phyloP scores from a whole-genome alignment of 2,888 invertebrate species.

The Zeuzera pyrina region DNA sequence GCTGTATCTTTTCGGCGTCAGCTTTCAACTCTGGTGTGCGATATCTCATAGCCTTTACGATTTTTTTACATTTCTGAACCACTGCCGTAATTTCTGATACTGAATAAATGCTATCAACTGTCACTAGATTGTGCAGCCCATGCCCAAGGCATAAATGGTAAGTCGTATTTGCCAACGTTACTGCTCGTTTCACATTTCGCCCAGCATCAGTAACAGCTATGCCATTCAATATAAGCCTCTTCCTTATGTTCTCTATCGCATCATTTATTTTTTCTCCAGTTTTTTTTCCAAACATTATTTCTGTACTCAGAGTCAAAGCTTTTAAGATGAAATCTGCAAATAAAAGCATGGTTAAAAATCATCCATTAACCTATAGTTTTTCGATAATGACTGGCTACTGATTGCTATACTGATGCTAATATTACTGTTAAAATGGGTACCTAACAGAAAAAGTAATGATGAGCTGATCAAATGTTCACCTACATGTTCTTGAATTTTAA shows the following conservation, averaged over 20 bases:
- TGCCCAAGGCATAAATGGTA: constrained; percentile 7
- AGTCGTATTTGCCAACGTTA: neutral
- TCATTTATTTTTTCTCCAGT: neutral
- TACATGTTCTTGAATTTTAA: too few species aligned
- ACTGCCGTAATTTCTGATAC: constrained; percentile 1
- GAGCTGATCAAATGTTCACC: too few species aligned
- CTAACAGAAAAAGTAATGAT: too few species aligned
- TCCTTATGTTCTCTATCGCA: neutral
- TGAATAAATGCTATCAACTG: constrained; percentile 5
- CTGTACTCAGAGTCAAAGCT: neutral
- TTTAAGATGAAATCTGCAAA: constrained; percentile 1
- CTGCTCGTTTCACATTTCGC: neutral
- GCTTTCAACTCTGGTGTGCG: constrained; percentile 1
- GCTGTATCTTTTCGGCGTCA: neutral
- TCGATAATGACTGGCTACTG: too few species aligned
- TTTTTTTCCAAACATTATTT: neutral
- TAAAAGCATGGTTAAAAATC: too few species aligned
- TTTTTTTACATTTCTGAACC: constrained; percentile 6
- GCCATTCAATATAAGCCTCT: neutral
- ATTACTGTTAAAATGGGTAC: too few species aligned
- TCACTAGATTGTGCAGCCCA: constrained; percentile 7
- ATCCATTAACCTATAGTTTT: too few species aligned
- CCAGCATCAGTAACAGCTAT: neutral
- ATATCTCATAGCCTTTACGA: constrained; percentile 5
- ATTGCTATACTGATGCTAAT: too few species aligned